Conservation (phyloP, 2,888 invertebrate genomes). For the Horisme vitalbata region DNA sequence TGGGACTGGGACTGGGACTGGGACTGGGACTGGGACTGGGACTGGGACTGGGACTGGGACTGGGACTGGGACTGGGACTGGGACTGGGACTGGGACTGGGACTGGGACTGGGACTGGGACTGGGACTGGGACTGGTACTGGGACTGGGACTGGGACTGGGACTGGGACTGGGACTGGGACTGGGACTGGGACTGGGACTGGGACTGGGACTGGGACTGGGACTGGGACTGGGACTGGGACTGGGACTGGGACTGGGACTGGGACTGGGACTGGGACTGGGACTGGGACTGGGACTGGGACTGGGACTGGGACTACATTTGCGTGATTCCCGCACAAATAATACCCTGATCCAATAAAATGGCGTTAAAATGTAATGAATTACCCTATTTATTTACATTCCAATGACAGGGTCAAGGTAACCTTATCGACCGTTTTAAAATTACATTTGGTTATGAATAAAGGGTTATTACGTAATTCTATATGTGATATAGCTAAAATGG, state of each 20-base stretch:
- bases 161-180: not conserved
- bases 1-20: not conserved
- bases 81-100: not conserved
- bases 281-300: not conserved
- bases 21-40: not conserved
- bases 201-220: not conserved
- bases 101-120: not conserved
- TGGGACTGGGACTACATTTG: not conserved
- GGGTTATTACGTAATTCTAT: no score
- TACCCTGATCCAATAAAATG: no score
- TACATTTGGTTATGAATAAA: no score
- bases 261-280: not conserved
- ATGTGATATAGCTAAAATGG: no score
- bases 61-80: not conserved
- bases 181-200: not conserved
- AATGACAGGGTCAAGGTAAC: no score
- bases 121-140: not conserved
- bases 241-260: not conserved
- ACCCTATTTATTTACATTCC: no score
- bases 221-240: not conserved
- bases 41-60: not conserved
- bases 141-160: not conserved
- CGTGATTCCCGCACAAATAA: no score
- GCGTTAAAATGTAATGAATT: no score
- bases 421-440: no score